phyloP scores from a whole-genome alignment of 2,113 vertebrate species.

The Piprites chloris region DNA sequence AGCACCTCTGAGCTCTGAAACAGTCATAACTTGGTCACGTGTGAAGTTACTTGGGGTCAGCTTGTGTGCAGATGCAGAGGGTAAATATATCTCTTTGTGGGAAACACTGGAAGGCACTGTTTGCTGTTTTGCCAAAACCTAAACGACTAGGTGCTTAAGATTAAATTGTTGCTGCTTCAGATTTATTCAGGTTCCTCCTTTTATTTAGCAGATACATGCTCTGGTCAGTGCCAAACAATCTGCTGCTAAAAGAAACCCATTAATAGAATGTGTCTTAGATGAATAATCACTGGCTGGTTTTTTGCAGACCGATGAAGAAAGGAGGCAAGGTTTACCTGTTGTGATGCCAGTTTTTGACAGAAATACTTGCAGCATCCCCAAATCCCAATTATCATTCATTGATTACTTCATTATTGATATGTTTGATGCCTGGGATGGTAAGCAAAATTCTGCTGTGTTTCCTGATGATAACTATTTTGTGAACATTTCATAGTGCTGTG shows the following conservation, averaged over 20 bases:
- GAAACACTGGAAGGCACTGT: not conserved
- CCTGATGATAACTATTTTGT: not conserved
- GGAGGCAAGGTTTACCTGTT: slow-evolving; percentile 88
- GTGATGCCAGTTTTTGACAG: slow-evolving; percentile 98
- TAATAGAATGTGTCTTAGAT: not conserved
- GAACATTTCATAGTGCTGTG: not conserved
- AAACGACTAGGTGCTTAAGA: not conserved
- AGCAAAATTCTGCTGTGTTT: slow-evolving; percentile 16
- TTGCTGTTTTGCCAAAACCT: not conserved
- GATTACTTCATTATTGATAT: slow-evolving; percentile 98
- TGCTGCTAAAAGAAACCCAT: not conserved
- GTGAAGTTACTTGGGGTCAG: not conserved
- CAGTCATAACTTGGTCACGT: not conserved
- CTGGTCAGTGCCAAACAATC: not conserved
- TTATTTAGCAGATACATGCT: not conserved
- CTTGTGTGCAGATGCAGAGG: not conserved
- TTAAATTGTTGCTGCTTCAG: not conserved
- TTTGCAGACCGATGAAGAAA: slow-evolving; percentile 94
- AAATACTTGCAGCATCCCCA: slow-evolving; percentile 96
- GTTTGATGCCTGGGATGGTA: slow-evolving; percentile 99
- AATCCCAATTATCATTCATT: slow-evolving; percentile 97
- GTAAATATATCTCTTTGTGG: not conserved
- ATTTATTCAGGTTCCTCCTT: not conserved
- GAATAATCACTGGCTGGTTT: not conserved
- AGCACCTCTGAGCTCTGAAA: not conserved